Evolutionary conservation across 2,888 invertebrate genomes (phyloP).

Genomic region (Eristalinus aeneus): DNA sequence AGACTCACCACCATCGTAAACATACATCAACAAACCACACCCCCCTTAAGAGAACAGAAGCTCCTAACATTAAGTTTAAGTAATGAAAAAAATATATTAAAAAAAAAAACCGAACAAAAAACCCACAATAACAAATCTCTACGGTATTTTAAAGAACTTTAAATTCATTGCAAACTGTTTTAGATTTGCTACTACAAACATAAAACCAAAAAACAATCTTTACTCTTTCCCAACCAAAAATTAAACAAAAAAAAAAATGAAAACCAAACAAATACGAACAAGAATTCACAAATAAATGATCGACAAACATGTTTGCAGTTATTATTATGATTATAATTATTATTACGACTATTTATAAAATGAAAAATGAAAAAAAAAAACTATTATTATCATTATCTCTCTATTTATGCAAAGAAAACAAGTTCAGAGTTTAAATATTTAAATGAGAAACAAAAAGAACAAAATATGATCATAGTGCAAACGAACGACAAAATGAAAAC

Average conservation of each 20-base stretch:
- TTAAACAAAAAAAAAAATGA: constrained; percentile 29
- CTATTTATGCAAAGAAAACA: constrained; percentile 64
- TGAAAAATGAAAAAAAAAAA: constrained; percentile 48
- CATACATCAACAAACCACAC: constrained; percentile 24
- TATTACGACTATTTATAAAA: constrained; percentile 69
- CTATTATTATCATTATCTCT: constrained; percentile 65
- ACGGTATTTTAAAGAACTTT: constrained; percentile 63
- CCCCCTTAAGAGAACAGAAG: constrained; percentile 28
- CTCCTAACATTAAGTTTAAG: constrained; percentile 60
- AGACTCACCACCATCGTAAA: not conserved
- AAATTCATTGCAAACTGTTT: constrained; percentile 61
- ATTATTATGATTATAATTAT: constrained; percentile 70
- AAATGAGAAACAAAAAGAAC: not conserved
- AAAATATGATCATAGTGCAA: constrained; percentile 47
- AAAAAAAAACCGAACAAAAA: constrained; percentile 32
- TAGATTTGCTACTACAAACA: constrained; percentile 52
- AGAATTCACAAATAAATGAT: constrained; percentile 46
- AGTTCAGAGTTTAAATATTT: constrained; percentile 65
- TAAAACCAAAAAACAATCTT: constrained; percentile 2
- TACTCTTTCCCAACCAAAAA: not conserved
- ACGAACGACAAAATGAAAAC: constrained; percentile 14
- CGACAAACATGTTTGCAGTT: constrained; percentile 70
- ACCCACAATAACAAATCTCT: constrained; percentile 31
- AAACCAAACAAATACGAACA: constrained; percentile 54
- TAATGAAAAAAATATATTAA: constrained; percentile 26